Evolutionary conservation across 2,113 vertebrate species (phyloP), one percentile per base, ranked within the genome.

Genomic region (Varanus komodoensis): DNA sequence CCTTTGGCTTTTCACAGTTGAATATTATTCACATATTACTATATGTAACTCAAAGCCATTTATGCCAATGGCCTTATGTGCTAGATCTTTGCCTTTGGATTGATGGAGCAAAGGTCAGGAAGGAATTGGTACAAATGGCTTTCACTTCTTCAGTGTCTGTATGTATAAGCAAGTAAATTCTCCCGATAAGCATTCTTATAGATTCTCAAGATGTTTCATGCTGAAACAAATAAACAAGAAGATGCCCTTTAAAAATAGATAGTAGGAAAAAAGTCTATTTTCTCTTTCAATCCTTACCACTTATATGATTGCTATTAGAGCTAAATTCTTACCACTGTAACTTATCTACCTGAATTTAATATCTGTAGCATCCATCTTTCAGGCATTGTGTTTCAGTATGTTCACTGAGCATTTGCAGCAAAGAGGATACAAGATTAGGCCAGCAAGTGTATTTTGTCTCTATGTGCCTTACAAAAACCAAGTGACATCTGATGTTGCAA

Each of bases 61-160:
- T 85, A 89, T 90, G 93, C 90, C 87, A 80, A 54, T 87, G 89
- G 50, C 84, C 88, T 89, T 92, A 82, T 86, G 87, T 23, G 57
- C 82, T 86, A 91, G 64, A 92, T 69, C 90, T 91, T 71, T 93
- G 91, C 93, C 90, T 88, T 92, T 89, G 64, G 93, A 89, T 92
- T 93, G 83, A 86, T 82, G 89, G 90, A 91, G 84, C 87, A 95
- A 95, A 94, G 89, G 94, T 95, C 95, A 96, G 75, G 23, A 94
- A 95, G 38, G 61, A 88, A 71, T 48, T 88, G 86, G 69, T 71
- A 86, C 87, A 67, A 89, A 86, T 8, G n/a, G 57, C 21, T 92
- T 94, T 92, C 88, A 91, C 19, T 93, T 94, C 86, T 75, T 57
- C 91, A 93, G 91, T 57, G 25, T 89, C 8, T 93, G 38, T 50